Conservation (phyloP, 2,888 invertebrate species). For the Mesorhabditis belari region DNA sequence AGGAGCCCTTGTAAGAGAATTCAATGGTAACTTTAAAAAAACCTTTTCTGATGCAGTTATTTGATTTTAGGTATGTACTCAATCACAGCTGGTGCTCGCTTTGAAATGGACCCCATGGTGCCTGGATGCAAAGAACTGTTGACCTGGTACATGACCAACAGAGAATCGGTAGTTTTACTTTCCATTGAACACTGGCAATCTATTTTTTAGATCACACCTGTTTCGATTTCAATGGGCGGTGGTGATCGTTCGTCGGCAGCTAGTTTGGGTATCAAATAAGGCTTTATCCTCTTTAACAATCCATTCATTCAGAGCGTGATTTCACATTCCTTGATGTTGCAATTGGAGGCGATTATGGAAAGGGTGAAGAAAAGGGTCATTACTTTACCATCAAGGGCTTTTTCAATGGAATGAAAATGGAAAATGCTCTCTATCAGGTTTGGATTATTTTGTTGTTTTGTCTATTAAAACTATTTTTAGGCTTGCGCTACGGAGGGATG, state of each 20-base stretch:
- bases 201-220: neutral
- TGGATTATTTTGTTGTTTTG: neutral
- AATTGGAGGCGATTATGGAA: slow-evolving; percentile 23
- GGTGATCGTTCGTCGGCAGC: neutral
- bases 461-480: slow-evolving; percentile 34
- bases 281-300: too few species aligned
- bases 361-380: slow-evolving; percentile 57
- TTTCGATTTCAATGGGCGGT: neutral
- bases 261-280: too few species aligned
- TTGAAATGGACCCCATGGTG: too few species aligned
- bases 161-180: too few species aligned
- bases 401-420: slow-evolving; percentile 70
- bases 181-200: too few species aligned
- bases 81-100: too few species aligned
- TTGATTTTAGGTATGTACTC: neutral
- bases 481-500: slow-evolving; percentile 82
- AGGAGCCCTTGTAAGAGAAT: slow-evolving; percentile 77
- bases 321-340: slow-evolving; percentile 24
- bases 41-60: neutral
- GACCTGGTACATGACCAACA: too few species aligned
- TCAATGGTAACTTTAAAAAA: slow-evolving; percentile 62
- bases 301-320: slow-evolving; percentile 18
- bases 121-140: too few species aligned
- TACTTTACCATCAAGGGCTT: slow-evolving; percentile 74
- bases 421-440: slow-evolving; percentile 76